These are phyloP conservation scores for Blastobasis adustella DNA, from an alignment of 2,888 invertebrate genomes.

Conservation along the genomic window DNA sequence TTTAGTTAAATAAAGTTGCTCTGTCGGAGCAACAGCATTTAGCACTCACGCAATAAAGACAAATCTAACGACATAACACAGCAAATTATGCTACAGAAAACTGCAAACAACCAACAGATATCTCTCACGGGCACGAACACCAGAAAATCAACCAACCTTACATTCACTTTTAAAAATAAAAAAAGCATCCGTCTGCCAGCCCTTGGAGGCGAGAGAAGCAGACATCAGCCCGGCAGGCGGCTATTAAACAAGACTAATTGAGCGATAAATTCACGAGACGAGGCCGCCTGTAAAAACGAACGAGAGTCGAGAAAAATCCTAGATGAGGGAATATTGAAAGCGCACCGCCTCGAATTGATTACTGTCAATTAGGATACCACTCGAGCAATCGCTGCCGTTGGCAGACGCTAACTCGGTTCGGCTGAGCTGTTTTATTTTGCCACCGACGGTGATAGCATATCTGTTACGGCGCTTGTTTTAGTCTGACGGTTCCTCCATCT, in stretches of 20 bases:
- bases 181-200: conserved; percentile 28
- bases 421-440: conserved; percentile 12
- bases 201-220: conserved; percentile 65
- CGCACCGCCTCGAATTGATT: conserved; percentile 67
- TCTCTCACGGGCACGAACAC: too few relatives aligned
- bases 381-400: conserved; percentile 44
- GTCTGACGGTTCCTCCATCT: too few relatives aligned
- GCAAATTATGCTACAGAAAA: too few relatives aligned
- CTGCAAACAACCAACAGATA: too few relatives aligned
- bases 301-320: conserved; percentile 48
- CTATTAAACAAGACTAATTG: conserved; percentile 77
- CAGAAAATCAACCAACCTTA: too few relatives aligned
- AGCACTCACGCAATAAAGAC: too few relatives aligned
- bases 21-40: too few relatives aligned
- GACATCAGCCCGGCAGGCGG: conserved; percentile 73
- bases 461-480: too few relatives aligned
- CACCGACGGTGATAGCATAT: too few relatives aligned
- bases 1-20: too few relatives aligned
- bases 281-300: conserved; percentile 55
- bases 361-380: conserved; percentile 68
- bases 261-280: conserved; percentile 74
- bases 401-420: conserved; percentile 54
- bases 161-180: too few relatives aligned
- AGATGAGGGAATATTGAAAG: conserved; percentile 71
- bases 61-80: too few relatives aligned